Percentiles rank a stretch among this genome's conserved stretches.
phyloP scores from a whole-genome alignment of 2,888 invertebrate genomes.

The Melipona beecheii region DNA sequence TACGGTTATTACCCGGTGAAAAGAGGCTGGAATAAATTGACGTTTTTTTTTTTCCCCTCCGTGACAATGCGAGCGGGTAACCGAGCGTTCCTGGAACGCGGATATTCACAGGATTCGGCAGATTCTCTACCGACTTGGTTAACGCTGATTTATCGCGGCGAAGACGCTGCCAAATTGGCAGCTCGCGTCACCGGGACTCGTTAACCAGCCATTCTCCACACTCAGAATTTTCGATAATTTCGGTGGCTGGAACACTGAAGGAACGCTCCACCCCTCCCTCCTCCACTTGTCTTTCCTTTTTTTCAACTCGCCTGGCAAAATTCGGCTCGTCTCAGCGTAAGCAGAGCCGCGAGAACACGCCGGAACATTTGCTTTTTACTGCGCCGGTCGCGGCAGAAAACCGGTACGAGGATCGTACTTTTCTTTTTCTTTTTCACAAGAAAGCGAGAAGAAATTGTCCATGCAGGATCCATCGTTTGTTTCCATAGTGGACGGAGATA shows the following conservation, averaged over 20 bases:
- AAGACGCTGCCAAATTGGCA: constrained; percentile 68
- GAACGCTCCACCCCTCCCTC: constrained; percentile 4
- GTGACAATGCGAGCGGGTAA: constrained; percentile 60
- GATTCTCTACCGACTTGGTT: constrained; percentile 36
- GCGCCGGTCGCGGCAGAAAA: too few species aligned
- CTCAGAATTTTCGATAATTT: constrained; percentile 68
- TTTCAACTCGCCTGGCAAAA: neutral
- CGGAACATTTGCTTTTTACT: too few species aligned
- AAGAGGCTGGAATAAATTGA: constrained; percentile 29
- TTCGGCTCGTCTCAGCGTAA: constrained; percentile 21
- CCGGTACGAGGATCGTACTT: neutral
- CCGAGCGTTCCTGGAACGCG: constrained; percentile 67
- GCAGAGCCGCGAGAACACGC: neutral
- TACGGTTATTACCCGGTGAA: constrained; percentile 34
- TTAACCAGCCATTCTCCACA: constrained; percentile 53
- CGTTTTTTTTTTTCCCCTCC: constrained; percentile 20
- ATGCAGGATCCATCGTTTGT: neutral
- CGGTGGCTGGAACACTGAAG: constrained; percentile 11
- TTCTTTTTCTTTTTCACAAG: neutral
- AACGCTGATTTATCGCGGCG: constrained; percentile 67
- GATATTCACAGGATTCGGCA: constrained; percentile 52
- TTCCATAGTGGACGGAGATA: neutral
- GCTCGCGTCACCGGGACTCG: constrained; percentile 49
- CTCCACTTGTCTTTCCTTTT: neutral
- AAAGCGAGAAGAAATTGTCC: neutral